These are phyloP conservation scores for Aleadryas rufinucha DNA, from an alignment of 2,113 vertebrate genomes.

Conservation along the genomic window DNA sequence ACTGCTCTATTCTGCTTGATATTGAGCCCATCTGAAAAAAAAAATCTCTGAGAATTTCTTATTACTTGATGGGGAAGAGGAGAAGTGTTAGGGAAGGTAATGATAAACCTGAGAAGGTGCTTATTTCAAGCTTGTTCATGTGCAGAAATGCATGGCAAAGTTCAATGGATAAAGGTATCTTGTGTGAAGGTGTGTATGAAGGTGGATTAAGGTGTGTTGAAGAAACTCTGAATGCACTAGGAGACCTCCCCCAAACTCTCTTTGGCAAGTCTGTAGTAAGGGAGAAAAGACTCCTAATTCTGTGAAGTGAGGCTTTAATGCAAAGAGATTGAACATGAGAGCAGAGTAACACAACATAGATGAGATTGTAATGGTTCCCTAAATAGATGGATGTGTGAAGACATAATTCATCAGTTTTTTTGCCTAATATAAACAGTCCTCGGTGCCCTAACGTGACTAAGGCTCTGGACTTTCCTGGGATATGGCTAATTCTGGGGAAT, in stretches of 20 bases:
- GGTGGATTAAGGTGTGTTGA: background rate
- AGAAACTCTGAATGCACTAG: background rate
- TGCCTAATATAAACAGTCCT: background rate
- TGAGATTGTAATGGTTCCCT: background rate
- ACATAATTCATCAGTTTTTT: background rate
- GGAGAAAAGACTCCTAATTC: background rate
- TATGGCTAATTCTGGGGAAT: background rate
- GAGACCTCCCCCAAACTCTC: background rate
- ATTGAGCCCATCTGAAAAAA: background rate
- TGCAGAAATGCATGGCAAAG: background rate
- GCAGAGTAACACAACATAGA: background rate
- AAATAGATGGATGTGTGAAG: background rate
- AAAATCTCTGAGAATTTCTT: background rate
- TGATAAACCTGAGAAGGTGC: background rate
- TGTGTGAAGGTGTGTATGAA: background rate
- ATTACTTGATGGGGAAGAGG: background rate
- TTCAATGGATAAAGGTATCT: background rate
- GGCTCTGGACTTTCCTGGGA: background rate
- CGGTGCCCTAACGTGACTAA: accelerated
- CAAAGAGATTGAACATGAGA: background rate
- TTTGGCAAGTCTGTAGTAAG: background rate
- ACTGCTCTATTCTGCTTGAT: background rate
- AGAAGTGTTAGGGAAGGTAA: background rate
- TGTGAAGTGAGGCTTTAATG: background rate
- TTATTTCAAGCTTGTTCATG: background rate